These are phyloP conservation scores for Rhinogobio ventralis DNA, from an alignment of 2,797 vertebrate genomes.

Conservation along the genomic window DNA sequence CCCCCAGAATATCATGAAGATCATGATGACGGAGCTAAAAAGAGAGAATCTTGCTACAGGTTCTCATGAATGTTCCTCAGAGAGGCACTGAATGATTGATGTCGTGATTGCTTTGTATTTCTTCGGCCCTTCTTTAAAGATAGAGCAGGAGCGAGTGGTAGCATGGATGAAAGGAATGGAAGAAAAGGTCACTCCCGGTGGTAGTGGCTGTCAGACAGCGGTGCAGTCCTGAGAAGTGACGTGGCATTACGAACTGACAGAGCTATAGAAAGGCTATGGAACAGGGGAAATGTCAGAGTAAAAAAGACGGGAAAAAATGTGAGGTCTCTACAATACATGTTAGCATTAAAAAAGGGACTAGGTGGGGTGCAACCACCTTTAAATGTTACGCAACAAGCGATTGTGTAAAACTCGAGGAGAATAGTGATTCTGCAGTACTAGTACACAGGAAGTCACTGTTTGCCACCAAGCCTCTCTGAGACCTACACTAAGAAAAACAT, in stretches of 20 bases:
- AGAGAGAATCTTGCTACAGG: conserved; percentile 2
- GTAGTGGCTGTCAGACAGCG: conserved; percentile 55
- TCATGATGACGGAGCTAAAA: conserved; percentile 36
- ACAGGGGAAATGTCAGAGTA: conserved; percentile 55
- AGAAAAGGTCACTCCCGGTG: conserved; percentile 62
- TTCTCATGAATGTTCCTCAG: conserved; percentile 26
- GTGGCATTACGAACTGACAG: conserved; percentile 59
- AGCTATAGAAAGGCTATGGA: conserved; percentile 48
- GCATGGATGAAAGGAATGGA: conserved; percentile 33
- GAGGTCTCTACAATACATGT: conserved; percentile 31
- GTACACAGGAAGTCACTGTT: background rate
- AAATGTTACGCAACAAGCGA: conserved; percentile 24
- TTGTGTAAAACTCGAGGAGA: background rate
- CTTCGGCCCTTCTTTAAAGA: conserved; percentile 32
- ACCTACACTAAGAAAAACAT: conserved; percentile 9
- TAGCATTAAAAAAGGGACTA: conserved; percentile 17
- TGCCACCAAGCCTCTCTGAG: background rate
- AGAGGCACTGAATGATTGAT: conserved; percentile 41
- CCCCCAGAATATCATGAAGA: conserved; percentile 32
- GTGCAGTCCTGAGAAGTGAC: conserved; percentile 51
- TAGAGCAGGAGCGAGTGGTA: conserved; percentile 11
- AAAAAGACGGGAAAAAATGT: conserved; percentile 20
- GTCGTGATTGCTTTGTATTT: conserved; percentile 33
- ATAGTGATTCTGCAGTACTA: background rate
- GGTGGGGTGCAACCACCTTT: conserved; percentile 2